Percentiles rank a stretch among this genome's conserved stretches.
These are phyloP conservation scores for Pelodytes ibericus DNA, from an alignment of 2,797 vertebrate genomes.

Conservation along the genomic window DNA sequence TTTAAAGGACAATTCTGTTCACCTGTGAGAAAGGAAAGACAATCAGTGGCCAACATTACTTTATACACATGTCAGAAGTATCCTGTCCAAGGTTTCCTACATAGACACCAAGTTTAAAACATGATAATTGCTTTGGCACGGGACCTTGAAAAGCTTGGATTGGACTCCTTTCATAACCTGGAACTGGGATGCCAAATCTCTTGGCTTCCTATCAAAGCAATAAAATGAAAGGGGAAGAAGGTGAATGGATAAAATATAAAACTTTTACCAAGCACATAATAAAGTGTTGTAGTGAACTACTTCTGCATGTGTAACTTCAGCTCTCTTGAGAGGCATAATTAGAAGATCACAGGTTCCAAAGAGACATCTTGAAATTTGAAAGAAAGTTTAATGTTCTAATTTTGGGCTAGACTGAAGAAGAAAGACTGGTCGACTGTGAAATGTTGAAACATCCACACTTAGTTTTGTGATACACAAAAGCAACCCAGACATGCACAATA, in stretches of 20 bases:
- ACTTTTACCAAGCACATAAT: slow-evolving; percentile 32
- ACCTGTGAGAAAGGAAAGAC: not conserved
- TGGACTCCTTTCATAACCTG: slow-evolving; percentile 27
- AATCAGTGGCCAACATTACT: not conserved
- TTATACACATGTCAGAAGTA: not conserved
- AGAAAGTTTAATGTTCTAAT: not conserved
- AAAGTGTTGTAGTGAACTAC: slow-evolving; percentile 37
- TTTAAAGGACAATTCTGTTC: not conserved
- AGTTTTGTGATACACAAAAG: not conserved
- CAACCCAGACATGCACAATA: not conserved
- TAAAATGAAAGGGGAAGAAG: slow-evolving; percentile 12
- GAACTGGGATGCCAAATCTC: slow-evolving; percentile 20
- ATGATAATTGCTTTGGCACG: slow-evolving; percentile 38
- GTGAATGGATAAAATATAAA: slow-evolving; percentile 33
- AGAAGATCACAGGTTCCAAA: not conserved
- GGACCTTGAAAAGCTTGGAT: slow-evolving; percentile 12
- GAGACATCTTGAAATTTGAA: slow-evolving; percentile 18
- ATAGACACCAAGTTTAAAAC: slow-evolving; percentile 27
- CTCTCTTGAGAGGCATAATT: not conserved
- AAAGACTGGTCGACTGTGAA: not conserved
- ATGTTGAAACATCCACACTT: not conserved
- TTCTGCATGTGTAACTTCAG: slow-evolving; percentile 29
- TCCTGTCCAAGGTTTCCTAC: slow-evolving; percentile 10
- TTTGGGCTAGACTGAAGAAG: not conserved
- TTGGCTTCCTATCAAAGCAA: slow-evolving; percentile 18